Evolutionary conservation across 2,888 invertebrate species (phyloP).

Genomic region (Diaperis boleti): DNA sequence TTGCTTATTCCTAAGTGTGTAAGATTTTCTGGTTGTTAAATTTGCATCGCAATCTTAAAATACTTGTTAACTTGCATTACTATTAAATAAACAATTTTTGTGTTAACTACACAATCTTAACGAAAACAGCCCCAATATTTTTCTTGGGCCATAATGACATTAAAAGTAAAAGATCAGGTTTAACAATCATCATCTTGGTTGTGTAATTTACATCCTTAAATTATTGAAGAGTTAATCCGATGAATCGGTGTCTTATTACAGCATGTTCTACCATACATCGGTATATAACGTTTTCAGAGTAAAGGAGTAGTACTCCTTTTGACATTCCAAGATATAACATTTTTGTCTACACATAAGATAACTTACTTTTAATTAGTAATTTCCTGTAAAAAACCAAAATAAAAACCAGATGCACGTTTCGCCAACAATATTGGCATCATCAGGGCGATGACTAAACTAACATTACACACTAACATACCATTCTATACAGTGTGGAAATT

Average conservation of each 20-base stretch:
- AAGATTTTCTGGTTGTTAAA: background rate
- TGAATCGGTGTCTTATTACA: slow-evolving; percentile 24
- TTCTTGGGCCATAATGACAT: background rate
- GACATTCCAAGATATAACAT: slow-evolving; percentile 18
- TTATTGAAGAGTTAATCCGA: slow-evolving; percentile 8
- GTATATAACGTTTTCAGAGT: slow-evolving; percentile 19
- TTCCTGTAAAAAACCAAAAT: no score
- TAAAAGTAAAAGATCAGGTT: background rate
- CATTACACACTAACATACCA: no score
- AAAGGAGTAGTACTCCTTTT: slow-evolving; percentile 14
- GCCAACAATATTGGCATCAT: no score
- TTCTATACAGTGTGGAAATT: no score
- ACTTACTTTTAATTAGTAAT: no score
- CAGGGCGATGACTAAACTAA: no score
- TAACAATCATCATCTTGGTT: slow-evolving; percentile 1
- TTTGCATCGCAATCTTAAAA: background rate
- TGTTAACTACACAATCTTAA: no score
- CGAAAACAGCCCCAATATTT: background rate
- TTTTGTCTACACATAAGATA: slow-evolving; percentile 22
- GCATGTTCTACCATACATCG: slow-evolving; percentile 21
- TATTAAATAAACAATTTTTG: background rate
- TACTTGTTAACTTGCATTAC: background rate
- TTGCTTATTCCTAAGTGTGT: background rate
- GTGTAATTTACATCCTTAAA: slow-evolving; percentile 10
- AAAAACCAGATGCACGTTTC: no score